Conservation (phyloP, 2,113 vertebrate species). For the Dromiciops gliroides region DNA sequence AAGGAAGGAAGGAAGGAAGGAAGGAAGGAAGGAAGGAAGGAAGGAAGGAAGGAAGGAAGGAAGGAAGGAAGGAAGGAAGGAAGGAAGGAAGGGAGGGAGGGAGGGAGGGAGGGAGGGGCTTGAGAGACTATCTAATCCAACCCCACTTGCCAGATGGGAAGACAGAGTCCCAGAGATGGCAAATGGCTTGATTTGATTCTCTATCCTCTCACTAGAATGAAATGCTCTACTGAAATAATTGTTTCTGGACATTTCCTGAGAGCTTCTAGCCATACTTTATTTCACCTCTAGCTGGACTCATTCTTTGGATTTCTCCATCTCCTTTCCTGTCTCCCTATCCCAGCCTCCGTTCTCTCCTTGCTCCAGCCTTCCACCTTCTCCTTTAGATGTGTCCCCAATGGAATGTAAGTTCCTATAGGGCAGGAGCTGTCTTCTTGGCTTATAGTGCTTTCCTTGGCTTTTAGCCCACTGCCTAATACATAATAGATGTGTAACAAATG, state of each 20-base stretch:
- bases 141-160: too few species aligned
- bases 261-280: not conserved
- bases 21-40: too few species aligned
- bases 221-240: too few species aligned
- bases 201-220: not conserved
- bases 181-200: not conserved
- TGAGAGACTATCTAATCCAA: too few species aligned
- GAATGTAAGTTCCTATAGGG: not conserved
- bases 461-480: not conserved
- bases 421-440: not conserved
- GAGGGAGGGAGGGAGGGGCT: too few species aligned
- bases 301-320: not conserved
- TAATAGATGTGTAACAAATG: not conserved
- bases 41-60: too few species aligned
- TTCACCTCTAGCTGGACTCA: accelerated
- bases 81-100: too few species aligned
- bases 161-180: too few species aligned
- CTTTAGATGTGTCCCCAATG: not conserved
- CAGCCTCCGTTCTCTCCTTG: not conserved
- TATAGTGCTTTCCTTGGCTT: not conserved
- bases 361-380: too few species aligned
- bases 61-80: too few species aligned
- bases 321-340: too few species aligned
- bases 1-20: accelerated
- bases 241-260: not conserved